Evolutionary conservation across 2,113 vertebrate species (phyloP), one percentile per base, ranked within the genome.

Genomic region (Trematomus loennbergii): DNA sequence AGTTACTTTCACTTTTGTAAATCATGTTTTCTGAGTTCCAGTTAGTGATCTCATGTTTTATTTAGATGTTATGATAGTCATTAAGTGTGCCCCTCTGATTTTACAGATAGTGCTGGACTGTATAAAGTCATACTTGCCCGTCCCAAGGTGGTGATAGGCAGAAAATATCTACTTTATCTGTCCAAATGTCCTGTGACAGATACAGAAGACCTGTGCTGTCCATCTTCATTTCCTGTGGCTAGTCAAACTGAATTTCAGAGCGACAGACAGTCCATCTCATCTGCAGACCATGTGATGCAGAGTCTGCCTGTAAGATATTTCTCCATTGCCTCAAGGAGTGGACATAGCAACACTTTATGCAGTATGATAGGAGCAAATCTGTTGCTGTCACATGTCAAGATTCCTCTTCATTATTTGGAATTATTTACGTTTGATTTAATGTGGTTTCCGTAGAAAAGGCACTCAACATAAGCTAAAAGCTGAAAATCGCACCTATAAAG

Each of bases 221-320:
- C 46, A 11, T 72, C 57, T 82, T 67, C 17, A 66, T 67, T 55
- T 86, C 55, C 62, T 69, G 68, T 54, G 60, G 61, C 25, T n/a
- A 18, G 71, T 76, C 72, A 89, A 76, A 75, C 87, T 71, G 78
- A 72, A 64, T 62, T 55, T 70, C 46, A 69, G 58, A 84, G 72
- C 80, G 63, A 70, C 67, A 81, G 62, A 64, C 71, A 50, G 70
- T 58, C 25, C 22, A 67, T 48, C 75, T 74, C 79, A 85, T 83
- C 82, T 88, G 85, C 63, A 76, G 43, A 66, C 67, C 85, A 86
- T 71, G 86, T 91, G 84, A 72, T 52, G 20, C 29, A 52, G 55
- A 9, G 20, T 86, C 81, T 75, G 52, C 60, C 49, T 43, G 60
- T 55, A 22, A 86, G 63, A 64, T 29, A 49, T 76, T 75, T 33